A percentile compares a stretch with the other conserved stretches of the same genome.
Evolutionary conservation across 1,140 invertebrate species (phyloP).

Genomic region (Pissodes strobi): DNA sequence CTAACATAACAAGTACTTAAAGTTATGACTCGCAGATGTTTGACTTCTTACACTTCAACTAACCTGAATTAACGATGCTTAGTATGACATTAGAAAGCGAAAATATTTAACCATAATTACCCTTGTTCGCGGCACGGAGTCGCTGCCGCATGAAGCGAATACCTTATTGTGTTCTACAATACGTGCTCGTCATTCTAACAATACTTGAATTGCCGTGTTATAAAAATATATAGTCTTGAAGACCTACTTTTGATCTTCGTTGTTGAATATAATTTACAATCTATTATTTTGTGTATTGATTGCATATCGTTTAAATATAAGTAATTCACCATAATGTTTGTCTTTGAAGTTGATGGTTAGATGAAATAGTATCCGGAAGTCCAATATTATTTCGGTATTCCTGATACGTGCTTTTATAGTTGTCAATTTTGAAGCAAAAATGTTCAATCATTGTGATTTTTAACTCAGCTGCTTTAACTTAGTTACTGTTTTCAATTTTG

Average conservation of each 20-base stretch:
- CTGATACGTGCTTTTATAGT: too few relatives aligned
- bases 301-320: too few relatives aligned
- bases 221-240: slow-evolving; percentile 19
- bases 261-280: slow-evolving; percentile 18
- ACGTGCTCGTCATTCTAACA: slow-evolving; percentile 35
- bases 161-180: slow-evolving; percentile 35
- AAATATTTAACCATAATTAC: slow-evolving; percentile 53
- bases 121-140: slow-evolving; percentile 45
- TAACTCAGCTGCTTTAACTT: too few relatives aligned
- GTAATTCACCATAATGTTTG: too few relatives aligned
- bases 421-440: too few relatives aligned
- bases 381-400: too few relatives aligned
- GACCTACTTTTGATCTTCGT: slow-evolving; percentile 22
- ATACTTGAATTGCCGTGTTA: slow-evolving; percentile 16
- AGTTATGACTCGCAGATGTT: too few relatives aligned
- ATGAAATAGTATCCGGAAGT: too few relatives aligned
- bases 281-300: not conserved
- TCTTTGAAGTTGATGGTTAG: too few relatives aligned
- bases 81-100: slow-evolving; percentile 50
- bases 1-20: too few relatives aligned
- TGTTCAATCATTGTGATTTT: too few relatives aligned
- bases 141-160: slow-evolving; percentile 34
- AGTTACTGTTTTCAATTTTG: too few relatives aligned
- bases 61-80: slow-evolving; percentile 44
- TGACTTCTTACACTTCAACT: slow-evolving; percentile 32